These are phyloP conservation scores for Neodon shergylaensis DNA, from an alignment of 2,113 vertebrate genomes.

Conservation along the genomic window DNA sequence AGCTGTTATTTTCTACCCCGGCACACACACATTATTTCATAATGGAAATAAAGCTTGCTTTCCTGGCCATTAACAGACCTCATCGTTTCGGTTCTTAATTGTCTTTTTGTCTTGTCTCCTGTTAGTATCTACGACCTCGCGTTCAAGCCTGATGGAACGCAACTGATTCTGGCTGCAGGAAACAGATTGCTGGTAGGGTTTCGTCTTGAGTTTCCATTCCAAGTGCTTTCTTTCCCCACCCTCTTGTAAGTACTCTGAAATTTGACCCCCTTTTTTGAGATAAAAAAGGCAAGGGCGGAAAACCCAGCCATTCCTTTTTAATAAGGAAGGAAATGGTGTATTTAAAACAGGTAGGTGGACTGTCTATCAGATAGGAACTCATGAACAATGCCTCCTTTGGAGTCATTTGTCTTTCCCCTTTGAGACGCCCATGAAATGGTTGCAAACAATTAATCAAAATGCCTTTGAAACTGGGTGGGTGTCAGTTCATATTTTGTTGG, in stretches of 20 bases:
- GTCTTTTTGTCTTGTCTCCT: conserved; percentile 68
- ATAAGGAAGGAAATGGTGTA: conserved; percentile 64
- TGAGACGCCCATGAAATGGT: conserved; percentile 33
- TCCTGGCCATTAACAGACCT: conserved; percentile 66
- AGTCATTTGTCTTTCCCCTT: conserved; percentile 62
- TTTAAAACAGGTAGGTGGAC: conserved; percentile 68
- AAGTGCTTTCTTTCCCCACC: conserved; percentile 50
- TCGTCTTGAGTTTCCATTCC: conserved; percentile 59
- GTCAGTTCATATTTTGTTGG: conserved; percentile 69
- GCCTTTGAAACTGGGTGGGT: conserved; percentile 51
- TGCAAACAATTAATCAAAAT: conserved; percentile 66
- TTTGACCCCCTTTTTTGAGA: conserved; percentile 63
- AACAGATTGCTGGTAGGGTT: conserved; percentile 94
- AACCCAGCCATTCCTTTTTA: conserved; percentile 67
- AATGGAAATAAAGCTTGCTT: conserved; percentile 65
- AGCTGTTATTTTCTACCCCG: conserved; percentile 38
- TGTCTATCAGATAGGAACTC: conserved; percentile 62
- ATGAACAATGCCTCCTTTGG: conserved; percentile 60
- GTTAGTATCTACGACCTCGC: conserved; percentile 96
- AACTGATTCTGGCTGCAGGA: conserved; percentile 97
- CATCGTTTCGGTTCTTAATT: conserved; percentile 53
- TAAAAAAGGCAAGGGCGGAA: conserved; percentile 73
- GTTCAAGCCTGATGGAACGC: conserved; percentile 97
- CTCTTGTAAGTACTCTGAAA: conserved; percentile 68
- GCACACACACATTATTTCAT: conserved; percentile 8